These are phyloP conservation scores for Centropristis striata DNA, from an alignment of 2,113 vertebrate species.

Conservation along the genomic window DNA sequence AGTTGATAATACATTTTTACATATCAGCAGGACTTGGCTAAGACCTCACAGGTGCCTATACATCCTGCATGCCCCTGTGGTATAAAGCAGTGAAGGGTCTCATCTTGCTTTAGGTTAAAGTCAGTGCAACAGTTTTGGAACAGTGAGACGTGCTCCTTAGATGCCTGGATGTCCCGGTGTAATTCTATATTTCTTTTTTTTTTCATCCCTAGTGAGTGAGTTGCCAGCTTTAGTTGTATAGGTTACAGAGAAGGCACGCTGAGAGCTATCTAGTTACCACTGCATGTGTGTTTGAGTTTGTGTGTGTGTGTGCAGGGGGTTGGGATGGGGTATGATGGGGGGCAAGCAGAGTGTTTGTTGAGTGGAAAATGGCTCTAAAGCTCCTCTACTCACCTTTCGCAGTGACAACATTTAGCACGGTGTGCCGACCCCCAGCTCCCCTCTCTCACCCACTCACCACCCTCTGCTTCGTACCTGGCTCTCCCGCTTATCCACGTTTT, in stretches of 20 bases:
- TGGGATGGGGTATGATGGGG: not conserved
- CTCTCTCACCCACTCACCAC: conserved; percentile 34
- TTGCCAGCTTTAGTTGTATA: conserved; percentile 71
- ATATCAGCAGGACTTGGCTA: not conserved
- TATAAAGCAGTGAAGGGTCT: conserved; percentile 17
- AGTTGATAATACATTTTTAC: not conserved
- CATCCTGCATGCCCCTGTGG: not conserved
- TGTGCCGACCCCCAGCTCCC: conserved; percentile 27
- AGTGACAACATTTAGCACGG: conserved; percentile 87
- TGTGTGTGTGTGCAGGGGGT: conserved; percentile 15
- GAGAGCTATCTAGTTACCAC: conserved; percentile 65
- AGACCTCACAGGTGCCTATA: not conserved
- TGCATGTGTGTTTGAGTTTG: conserved; percentile 37
- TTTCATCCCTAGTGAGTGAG: conserved; percentile 54
- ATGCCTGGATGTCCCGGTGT: conserved; percentile 56
- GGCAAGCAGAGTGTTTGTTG: conserved; percentile 73
- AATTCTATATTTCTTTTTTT: conserved; percentile 55
- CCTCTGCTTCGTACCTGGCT: not conserved
- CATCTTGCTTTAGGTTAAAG: conserved; percentile 55
- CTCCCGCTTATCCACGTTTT: conserved; percentile 60
- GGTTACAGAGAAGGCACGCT: conserved; percentile 59
- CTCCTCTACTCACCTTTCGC: conserved; percentile 85
- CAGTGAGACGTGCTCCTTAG: conserved; percentile 46
- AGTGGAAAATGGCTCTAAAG: conserved; percentile 86
- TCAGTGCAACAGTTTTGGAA: conserved; percentile 63